Evolutionary conservation across 2,113 vertebrate genomes (phyloP).

Genomic region (Antigone vipio): DNA sequence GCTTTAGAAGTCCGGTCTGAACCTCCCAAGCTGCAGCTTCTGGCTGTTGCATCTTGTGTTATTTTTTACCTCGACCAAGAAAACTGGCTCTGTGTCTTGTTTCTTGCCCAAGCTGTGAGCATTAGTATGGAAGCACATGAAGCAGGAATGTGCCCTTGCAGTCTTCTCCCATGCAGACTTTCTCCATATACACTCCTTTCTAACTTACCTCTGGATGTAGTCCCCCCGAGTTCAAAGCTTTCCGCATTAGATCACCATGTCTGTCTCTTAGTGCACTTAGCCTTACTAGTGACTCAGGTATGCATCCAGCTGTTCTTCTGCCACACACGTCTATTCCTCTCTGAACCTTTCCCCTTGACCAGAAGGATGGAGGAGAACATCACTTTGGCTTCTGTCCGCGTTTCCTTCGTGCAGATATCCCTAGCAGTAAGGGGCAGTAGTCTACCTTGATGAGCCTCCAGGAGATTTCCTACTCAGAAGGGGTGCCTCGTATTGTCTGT

Average conservation of each 20-base stretch:
- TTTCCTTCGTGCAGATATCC: neutral
- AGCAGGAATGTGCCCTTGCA: neutral
- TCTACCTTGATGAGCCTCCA: neutral
- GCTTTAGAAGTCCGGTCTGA: neutral
- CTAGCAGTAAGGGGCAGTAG: neutral
- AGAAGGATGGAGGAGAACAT: neutral
- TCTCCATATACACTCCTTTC: neutral
- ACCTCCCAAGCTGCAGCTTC: neutral
- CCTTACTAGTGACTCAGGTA: neutral
- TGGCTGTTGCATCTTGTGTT: neutral
- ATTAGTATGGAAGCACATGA: neutral
- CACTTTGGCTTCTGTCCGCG: rapidly evolving
- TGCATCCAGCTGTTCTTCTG: neutral
- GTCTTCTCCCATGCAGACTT: neutral
- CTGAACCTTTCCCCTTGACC: neutral
- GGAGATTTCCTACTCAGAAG: neutral
- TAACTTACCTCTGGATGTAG: neutral
- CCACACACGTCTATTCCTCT: neutral
- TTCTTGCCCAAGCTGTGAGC: neutral
- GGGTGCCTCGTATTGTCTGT: neutral
- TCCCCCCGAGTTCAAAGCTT: neutral
- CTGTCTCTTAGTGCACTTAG: neutral
- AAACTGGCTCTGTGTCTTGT: neutral
- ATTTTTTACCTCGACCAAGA: neutral
- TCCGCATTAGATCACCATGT: neutral